These are phyloP conservation scores for Urechis unicinctus DNA, from an alignment of 2,888 invertebrate species.

Conservation along the genomic window DNA sequence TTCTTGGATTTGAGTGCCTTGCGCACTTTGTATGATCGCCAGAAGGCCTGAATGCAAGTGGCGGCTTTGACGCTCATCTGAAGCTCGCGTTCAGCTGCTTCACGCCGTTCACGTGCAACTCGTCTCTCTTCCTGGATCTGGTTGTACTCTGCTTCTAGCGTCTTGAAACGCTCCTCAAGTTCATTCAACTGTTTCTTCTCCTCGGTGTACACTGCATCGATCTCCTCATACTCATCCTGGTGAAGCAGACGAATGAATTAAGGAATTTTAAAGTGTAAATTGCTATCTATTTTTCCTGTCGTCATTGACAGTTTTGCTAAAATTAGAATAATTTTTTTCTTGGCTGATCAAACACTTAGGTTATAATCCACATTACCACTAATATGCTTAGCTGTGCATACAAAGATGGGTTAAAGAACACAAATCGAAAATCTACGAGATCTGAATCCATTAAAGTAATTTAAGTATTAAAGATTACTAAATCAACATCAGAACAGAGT, in stretches of 20 bases:
- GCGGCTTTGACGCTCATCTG: conserved; percentile 44
- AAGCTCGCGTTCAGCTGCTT: conserved; percentile 45
- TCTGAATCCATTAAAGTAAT: too few relatives aligned
- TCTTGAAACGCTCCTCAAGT: conserved; percentile 48
- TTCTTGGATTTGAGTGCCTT: conserved; percentile 46
- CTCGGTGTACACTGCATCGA: conserved; percentile 46
- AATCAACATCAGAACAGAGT: neutral
- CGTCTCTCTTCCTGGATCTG: conserved; percentile 46
- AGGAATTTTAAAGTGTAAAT: neutral
- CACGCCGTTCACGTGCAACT: conserved; percentile 42
- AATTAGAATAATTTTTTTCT: too few relatives aligned
- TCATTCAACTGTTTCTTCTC: conserved; percentile 50
- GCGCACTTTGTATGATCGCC: conserved; percentile 50
- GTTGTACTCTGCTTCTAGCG: conserved; percentile 44
- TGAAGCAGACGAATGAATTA: neutral
- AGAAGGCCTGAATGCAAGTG: conserved; percentile 50
- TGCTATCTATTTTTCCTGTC: too few relatives aligned
- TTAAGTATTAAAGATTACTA: too few relatives aligned
- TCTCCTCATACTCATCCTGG: conserved; percentile 49
- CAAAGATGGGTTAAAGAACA: too few relatives aligned
- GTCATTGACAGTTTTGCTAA: too few relatives aligned
- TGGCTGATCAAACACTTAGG: too few relatives aligned
- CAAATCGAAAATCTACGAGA: too few relatives aligned
- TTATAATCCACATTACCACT: too few relatives aligned
- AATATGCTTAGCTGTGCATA: too few relatives aligned